A percentile compares a stretch with the other conserved stretches of the same genome.
These are phyloP conservation scores for Drosophila eugracilis DNA, from an alignment of 1,140 invertebrate species.

Conservation along the genomic window DNA sequence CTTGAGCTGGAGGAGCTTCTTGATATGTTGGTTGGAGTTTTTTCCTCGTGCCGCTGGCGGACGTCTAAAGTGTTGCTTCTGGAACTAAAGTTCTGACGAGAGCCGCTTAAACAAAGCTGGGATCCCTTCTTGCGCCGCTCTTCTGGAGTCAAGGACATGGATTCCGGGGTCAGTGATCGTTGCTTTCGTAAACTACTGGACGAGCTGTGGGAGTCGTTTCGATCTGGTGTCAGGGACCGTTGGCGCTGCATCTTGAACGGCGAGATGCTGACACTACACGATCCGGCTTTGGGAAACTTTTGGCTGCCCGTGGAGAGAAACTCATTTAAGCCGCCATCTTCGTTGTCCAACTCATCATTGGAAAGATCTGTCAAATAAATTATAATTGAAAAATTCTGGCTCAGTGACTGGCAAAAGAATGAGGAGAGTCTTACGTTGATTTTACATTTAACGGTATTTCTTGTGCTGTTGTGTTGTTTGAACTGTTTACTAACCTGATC, in stretches of 20 bases:
- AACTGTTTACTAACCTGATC: conserved; percentile 72
- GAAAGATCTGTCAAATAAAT: conserved; percentile 69
- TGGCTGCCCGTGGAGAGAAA: conserved; percentile 71
- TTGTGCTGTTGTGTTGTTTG: too few species aligned
- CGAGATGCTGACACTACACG: conserved; percentile 54
- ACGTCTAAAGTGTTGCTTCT: conserved; percentile 79
- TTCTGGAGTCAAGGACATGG: conserved; percentile 77
- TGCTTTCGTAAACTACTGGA: conserved; percentile 79
- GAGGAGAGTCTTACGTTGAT: too few species aligned
- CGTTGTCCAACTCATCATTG: conserved; percentile 82
- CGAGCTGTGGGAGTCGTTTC: conserved; percentile 81
- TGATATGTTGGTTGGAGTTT: conserved; percentile 72
- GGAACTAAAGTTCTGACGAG: conserved; percentile 77
- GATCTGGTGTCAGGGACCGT: conserved; percentile 76
- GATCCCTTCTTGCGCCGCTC: conserved; percentile 79
- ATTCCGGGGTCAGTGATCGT: conserved; percentile 82
- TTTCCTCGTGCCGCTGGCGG: conserved; percentile 66
- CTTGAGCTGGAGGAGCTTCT: conserved; percentile 84
- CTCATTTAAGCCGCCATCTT: conserved; percentile 70
- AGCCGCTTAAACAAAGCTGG: conserved; percentile 70
- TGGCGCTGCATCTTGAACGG: conserved; percentile 77
- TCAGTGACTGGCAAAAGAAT: background rate
- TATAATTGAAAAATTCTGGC: background rate
- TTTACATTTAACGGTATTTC: too few species aligned
- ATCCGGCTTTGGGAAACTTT: conserved; percentile 55